Percentiles rank a stretch among this genome's conserved stretches.
Evolutionary conservation across 1,140 invertebrate species (phyloP).

Genomic region (Periplaneta americana): DNA sequence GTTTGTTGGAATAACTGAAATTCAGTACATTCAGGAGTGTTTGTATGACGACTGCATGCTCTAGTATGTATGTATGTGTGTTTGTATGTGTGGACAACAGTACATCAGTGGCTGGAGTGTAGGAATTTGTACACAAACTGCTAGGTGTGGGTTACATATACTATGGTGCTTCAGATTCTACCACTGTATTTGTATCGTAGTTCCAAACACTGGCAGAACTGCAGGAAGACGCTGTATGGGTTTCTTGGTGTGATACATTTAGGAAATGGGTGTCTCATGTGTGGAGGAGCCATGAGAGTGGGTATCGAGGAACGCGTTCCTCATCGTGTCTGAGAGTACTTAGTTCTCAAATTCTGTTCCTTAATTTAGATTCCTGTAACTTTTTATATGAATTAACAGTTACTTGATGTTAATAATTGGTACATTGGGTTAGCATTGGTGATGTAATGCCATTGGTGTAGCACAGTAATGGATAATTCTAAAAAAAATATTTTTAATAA

Average conservation of each 20-base stretch:
- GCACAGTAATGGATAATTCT: not conserved
- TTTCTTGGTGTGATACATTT: not conserved
- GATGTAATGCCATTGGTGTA: not conserved
- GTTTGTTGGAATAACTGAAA: not conserved
- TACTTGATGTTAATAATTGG: not conserved
- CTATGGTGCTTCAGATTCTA: constrained; percentile 1
- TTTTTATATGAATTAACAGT: not conserved
- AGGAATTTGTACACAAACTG: constrained; percentile 1
- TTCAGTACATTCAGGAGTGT: not conserved
- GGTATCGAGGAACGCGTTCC: not conserved
- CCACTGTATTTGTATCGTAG: not conserved
- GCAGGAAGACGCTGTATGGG: not conserved
- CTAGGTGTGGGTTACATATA: not conserved
- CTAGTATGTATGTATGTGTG: constrained; percentile 2
- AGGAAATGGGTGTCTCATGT: not conserved
- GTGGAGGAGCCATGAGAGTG: not conserved
- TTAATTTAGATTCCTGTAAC: not conserved
- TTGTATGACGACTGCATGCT: constrained; percentile 4
- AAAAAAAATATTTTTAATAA: not conserved
- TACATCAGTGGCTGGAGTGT: not conserved
- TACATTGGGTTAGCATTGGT: not conserved
- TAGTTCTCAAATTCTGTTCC: not conserved
- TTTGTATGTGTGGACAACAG: not conserved
- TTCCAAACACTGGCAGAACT: not conserved
- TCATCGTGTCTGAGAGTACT: not conserved